Evolutionary conservation across 1,140 invertebrate species (phyloP), one percentile per base, ranked within the genome.

Genomic region (Stratiolaelaps scimitus): DNA sequence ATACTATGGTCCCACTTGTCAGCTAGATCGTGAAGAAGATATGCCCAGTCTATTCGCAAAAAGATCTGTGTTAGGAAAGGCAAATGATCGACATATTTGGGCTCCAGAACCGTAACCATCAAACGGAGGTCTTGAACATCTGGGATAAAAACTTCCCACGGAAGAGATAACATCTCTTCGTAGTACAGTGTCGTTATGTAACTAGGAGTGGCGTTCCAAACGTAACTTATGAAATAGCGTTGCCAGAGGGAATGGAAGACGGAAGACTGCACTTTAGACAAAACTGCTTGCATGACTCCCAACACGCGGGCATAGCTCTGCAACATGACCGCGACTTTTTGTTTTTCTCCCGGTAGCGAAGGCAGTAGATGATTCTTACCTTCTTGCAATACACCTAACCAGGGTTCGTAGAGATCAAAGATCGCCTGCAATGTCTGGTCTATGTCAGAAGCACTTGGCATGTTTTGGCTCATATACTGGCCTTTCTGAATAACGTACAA

Each of bases 321-420:
- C 5, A 60, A 34, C 53, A 60, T 60, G 23, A 60, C 20, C 13
- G 53, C 13, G 34, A 34, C 23, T 60, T 60, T 60, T 34, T 60
- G 26, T 26, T 60, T 60, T 10, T 60, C 53, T 29, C 53, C 53
- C 53, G 53, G 53, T 23, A 60, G 20, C 53, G 17, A 60, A 26
- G 53, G 53, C 53, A 60, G 53, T 5, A 17, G 10, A 4, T 29
- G 2, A 2, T 60, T 26, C 10, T 60, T 26, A 29, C 53, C 53
- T 4, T 19, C 26, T 60, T 60, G 53, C 53, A 60, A 1, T 60
- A 34, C 34, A 17, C 53, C 53, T 34, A 60, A 34, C 53, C 53
- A 60, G 53, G 53, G 53, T 60, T 60, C 53, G 23, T 60, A 60
- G 53, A 60, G 53, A 29, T 60, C 53, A 60, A 60, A 60, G 26